Evolutionary conservation across 2,113 vertebrate species (phyloP).

Genomic region (Rhynchopsitta pachyrhyncha): DNA sequence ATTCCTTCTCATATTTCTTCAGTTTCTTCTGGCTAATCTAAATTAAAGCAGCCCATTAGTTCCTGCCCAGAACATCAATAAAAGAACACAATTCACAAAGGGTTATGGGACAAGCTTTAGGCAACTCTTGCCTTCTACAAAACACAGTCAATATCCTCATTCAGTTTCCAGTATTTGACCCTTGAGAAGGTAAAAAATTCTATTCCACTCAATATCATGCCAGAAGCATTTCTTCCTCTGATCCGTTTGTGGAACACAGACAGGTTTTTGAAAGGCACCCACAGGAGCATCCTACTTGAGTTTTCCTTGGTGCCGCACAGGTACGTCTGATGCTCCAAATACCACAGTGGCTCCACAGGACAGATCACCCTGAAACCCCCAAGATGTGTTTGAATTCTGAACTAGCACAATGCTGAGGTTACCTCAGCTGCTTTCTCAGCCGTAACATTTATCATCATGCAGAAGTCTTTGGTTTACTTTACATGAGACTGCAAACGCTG

Average conservation of each 20-base stretch:
- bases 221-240: background rate
- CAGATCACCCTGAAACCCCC: background rate
- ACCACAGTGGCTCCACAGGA: background rate
- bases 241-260: background rate
- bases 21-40: conserved; percentile 99
- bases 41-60: conserved; percentile 53
- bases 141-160: background rate
- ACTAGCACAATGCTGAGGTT: background rate
- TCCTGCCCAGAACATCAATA: background rate
- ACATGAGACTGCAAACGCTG: conserved; percentile 12
- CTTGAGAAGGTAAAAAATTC: background rate
- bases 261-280: background rate
- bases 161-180: background rate
- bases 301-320: background rate
- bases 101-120: background rate
- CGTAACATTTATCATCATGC: background rate
- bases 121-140: background rate
- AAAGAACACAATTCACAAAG: background rate
- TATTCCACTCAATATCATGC: background rate
- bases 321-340: background rate
- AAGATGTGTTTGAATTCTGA: background rate
- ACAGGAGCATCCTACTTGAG: background rate
- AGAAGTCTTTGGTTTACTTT: conserved; percentile 10
- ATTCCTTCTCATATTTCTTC: conserved; percentile 97
- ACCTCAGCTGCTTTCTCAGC: conserved; percentile 24